Evolutionary conservation across 2,888 invertebrate species (phyloP), one percentile per base, ranked within the genome.

Genomic region (Heliconius ismenius): DNA sequence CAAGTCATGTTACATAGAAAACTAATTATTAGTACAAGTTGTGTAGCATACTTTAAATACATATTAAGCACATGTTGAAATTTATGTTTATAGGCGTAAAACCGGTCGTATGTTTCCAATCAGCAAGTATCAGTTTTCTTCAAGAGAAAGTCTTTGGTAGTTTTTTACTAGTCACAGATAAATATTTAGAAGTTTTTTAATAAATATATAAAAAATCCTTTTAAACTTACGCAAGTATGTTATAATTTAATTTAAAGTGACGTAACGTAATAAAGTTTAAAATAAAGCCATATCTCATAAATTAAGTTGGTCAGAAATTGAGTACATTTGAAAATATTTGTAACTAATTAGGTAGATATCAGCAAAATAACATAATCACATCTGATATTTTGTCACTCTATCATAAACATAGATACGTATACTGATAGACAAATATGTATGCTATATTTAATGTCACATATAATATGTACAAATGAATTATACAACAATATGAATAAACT

Each of bases 31-130:
- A n/a, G n/a, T 69, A 69, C 32, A 32, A 69, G 28, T 69, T 69
- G n/a, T n/a, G n/a, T 32, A 32, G 58, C 54, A 70, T n/a, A 24
- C 67, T 24, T 67, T n/a, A 58, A 58, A 70, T 70, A 24, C 67
- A 39, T 67, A 18, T 39, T 67, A 43, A 67, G 39, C 67, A 39
- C 24, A 58, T 36, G 32, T 58, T 70, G 70, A 58, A 70, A 58
- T 58, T 49, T 69, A 54, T 24, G 58, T 36, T 32, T n/a, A 58
- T 58, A 54, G 64, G 67, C 74, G 60, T 69, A 76, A 7, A 80
- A 78, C 80, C 78, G 76, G 78, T 79, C 58, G 72, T 77, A 43
- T n/a, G 65, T 74, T 76, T 79, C 77, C 73, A 73, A 73, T 77
- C 65, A 28, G 18, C 32, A 75, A 64, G 75, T 67, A 62, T 68